Evolutionary conservation across 2,113 vertebrate genomes (phyloP).

Genomic region (Chaetura pelagica): DNA sequence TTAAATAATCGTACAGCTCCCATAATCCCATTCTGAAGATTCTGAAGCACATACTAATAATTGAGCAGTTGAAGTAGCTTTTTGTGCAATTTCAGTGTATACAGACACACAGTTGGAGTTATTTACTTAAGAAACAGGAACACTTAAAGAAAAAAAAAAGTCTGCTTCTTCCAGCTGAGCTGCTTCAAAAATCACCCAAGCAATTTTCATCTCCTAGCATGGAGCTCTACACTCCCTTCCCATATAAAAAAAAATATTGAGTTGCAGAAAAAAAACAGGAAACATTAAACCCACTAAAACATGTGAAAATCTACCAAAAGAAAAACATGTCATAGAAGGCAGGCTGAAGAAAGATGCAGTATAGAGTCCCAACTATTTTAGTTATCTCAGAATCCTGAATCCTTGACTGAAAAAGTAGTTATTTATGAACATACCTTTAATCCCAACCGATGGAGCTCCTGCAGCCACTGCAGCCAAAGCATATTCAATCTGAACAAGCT

Average conservation of each 20-base stretch:
- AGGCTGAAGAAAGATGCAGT: not conserved
- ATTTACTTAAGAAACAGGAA: not conserved
- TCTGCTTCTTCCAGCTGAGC: not conserved
- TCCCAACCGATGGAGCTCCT: conserved; percentile 96
- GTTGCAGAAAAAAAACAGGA: not conserved
- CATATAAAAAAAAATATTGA: not conserved
- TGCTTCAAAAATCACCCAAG: not conserved
- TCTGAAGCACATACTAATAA: not conserved
- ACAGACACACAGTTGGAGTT: not conserved
- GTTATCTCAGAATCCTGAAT: not conserved
- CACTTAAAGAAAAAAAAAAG: not conserved
- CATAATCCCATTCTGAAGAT: not conserved
- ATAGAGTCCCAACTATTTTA: not conserved
- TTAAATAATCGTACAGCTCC: not conserved
- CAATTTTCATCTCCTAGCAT: not conserved
- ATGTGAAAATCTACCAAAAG: not conserved
- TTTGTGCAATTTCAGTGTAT: not conserved
- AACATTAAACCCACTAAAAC: not conserved
- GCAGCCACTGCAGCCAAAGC: conserved; percentile 97
- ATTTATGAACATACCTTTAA: conserved; percentile 87
- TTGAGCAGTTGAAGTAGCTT: not conserved
- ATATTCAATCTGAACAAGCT: conserved; percentile 99
- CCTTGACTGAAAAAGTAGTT: not conserved
- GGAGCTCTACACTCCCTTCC: not conserved
- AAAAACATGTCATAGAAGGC: not conserved